Evolutionary conservation across 2,888 invertebrate genomes (phyloP), one percentile per base, ranked within the genome.

Genomic region (Tiliacea citrago): DNA sequence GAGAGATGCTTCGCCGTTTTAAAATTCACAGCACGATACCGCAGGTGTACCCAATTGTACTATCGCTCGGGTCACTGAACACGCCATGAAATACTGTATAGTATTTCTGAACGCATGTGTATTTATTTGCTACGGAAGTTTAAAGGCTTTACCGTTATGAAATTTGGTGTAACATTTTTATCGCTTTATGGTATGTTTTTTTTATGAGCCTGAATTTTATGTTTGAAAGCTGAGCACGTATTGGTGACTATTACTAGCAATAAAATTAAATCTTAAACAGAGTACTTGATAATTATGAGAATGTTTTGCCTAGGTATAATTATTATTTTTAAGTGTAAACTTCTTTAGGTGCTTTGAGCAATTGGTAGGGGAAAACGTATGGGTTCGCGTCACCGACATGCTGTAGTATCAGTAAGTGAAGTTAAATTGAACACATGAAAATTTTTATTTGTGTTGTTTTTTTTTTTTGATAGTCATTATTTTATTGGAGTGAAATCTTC

Each of bases 21-120:
- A 75, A 85, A 85, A 84, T 84, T 84, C 83, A 82, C 86, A 73
- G 75, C 86, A 65, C 71, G 73, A 49, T 55, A 86, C 82, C 85
- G 57, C 83, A 85, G 83, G 86, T 84, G 80, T 84, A 78, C 71
- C 73, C 83, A 75, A 82, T 85, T 83, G 86, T 84, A 82, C 86
- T 42, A 83, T 85, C 67, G 85, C 57, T 18, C 66, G 80, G 83
- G 81, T 83, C 81, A 86, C 71, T 83, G 81, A 83, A 83, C 86
- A 81, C 65, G 72, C 62, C 69, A 83, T 86, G 83, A 83, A 83
- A 86, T 80, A 84, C 81, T 77, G 77, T 80, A 55, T 18, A 75
- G 76, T 78, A 80, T 84, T 83, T 85, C 77, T 84, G 83, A 75
- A 77, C 86, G 86, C 77, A 86, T 66, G 77, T 86, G 77, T 83